Percentiles rank a stretch among this genome's conserved stretches.
Conservation (phyloP, 35 echinoderm and acorn worm species). For the Lytechinus variegatus region DNA sequence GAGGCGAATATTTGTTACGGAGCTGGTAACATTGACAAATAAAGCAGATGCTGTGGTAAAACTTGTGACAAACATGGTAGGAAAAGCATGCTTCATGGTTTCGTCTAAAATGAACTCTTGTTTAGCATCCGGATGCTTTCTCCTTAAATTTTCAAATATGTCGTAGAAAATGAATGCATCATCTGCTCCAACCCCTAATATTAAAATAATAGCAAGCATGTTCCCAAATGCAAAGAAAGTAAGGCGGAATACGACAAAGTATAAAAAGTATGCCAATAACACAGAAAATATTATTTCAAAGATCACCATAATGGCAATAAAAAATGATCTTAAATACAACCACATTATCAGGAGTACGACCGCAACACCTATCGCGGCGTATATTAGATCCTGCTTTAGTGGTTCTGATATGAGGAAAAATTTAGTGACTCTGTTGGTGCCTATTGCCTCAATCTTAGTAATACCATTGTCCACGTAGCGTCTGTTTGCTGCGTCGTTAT, state of each 20-base stretch:
- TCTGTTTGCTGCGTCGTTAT: not conserved
- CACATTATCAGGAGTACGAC: conserved; percentile 70
- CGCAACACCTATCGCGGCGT: conserved; percentile 49
- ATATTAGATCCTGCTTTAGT: conserved; percentile 62
- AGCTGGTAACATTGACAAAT: conserved; percentile 54
- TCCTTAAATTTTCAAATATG: conserved; percentile 61
- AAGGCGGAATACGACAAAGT: conserved; percentile 64
- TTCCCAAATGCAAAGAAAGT: conserved; percentile 91
- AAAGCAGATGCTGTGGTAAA: conserved; percentile 74
- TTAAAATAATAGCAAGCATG: conserved; percentile 56
- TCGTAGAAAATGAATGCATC: conserved; percentile 91
- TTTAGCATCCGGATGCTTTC: not conserved
- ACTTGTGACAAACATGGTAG: conserved; percentile 84
- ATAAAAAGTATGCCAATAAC: conserved; percentile 77
- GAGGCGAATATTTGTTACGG: conserved; percentile 67
- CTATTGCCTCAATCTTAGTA: conserved; percentile 13
- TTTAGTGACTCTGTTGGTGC: conserved; percentile 30
- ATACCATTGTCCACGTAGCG: conserved; percentile 24
- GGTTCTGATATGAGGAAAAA: not conserved
- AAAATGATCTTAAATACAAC: conserved; percentile 71
- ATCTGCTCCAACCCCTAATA: conserved; percentile 89
- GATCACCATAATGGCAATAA: conserved; percentile 67
- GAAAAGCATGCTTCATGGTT: conserved; percentile 58
- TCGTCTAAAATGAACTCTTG: conserved; percentile 32
- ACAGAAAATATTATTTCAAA: conserved; percentile 81